These are phyloP conservation scores for Orgyia antiqua DNA, from an alignment of 2,888 invertebrate species.

Conservation along the genomic window DNA sequence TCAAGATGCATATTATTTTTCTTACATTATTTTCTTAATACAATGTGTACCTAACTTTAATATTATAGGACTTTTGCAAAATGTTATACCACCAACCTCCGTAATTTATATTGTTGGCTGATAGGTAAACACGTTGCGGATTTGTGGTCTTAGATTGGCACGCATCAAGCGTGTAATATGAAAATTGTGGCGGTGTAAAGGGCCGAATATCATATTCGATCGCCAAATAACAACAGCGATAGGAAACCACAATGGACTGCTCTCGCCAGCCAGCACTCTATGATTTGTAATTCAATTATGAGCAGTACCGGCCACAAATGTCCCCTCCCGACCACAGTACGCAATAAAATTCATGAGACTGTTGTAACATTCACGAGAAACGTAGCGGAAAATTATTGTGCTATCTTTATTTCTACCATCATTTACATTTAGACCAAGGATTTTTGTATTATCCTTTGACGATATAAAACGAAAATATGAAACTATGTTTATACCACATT, in stretches of 20 bases:
- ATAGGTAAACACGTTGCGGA: constrained; percentile 47
- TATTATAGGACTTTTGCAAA: too few relatives aligned
- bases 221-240: constrained; percentile 27
- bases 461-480: too few relatives aligned
- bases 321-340: constrained; percentile 24
- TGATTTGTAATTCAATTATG: constrained; percentile 48
- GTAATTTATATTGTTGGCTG: constrained; percentile 32
- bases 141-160: constrained; percentile 51
- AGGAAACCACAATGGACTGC: constrained; percentile 22
- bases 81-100: too few relatives aligned
- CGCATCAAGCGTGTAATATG: constrained; percentile 48
- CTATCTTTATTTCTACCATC: too few relatives aligned
- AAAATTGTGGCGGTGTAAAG: constrained; percentile 33
- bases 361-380: constrained; percentile 34
- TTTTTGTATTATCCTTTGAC: too few relatives aligned
- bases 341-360: constrained; percentile 52
- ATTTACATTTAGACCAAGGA: too few relatives aligned
- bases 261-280: constrained; percentile 12
- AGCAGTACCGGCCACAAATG: constrained; percentile 32
- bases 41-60: too few relatives aligned
- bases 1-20: too few relatives aligned
- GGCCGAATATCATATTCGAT: constrained; percentile 38
- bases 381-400: too few relatives aligned
- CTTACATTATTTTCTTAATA: too few relatives aligned
- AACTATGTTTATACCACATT: too few relatives aligned